A percentile compares a stretch with the other conserved stretches of the same genome.
Evolutionary conservation across 1,140 invertebrate species (phyloP).

Genomic region (Hycleus cichorii): DNA sequence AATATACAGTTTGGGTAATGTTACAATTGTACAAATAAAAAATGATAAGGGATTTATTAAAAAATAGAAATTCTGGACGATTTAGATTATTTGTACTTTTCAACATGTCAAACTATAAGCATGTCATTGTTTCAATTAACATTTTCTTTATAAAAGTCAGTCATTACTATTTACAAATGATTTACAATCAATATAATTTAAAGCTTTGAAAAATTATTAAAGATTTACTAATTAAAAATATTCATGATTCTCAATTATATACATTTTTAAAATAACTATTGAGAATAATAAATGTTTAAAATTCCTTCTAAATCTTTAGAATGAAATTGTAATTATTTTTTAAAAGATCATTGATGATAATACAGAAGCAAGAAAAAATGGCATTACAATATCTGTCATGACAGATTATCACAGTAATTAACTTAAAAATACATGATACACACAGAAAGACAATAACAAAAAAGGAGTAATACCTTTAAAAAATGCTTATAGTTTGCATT

Average conservation of each 20-base stretch:
- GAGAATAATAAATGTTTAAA: neutral
- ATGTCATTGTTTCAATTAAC: slow-evolving; percentile 1
- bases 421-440: slow-evolving; percentile 19
- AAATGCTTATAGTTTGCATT: slow-evolving; percentile 28
- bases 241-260: neutral
- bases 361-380: slow-evolving; percentile 17
- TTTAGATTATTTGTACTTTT: slow-evolving; percentile 11
- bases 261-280: neutral
- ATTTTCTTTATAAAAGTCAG: too few relatives aligned
- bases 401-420: slow-evolving; percentile 32
- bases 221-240: neutral
- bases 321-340: neutral
- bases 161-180: too few relatives aligned
- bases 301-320: neutral
- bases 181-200: too few relatives aligned
- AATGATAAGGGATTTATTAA: slow-evolving; percentile 6
- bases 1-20: neutral
- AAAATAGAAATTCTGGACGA: slow-evolving; percentile 1
- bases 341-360: neutral
- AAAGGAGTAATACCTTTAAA: slow-evolving; percentile 19
- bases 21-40: neutral
- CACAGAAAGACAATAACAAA: neutral
- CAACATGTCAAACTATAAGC: slow-evolving; percentile 15
- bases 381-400: slow-evolving; percentile 27
- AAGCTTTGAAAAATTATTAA: neutral